These are phyloP conservation scores for Muscina levida DNA, from an alignment of 2,888 invertebrate genomes.

Conservation along the genomic window DNA sequence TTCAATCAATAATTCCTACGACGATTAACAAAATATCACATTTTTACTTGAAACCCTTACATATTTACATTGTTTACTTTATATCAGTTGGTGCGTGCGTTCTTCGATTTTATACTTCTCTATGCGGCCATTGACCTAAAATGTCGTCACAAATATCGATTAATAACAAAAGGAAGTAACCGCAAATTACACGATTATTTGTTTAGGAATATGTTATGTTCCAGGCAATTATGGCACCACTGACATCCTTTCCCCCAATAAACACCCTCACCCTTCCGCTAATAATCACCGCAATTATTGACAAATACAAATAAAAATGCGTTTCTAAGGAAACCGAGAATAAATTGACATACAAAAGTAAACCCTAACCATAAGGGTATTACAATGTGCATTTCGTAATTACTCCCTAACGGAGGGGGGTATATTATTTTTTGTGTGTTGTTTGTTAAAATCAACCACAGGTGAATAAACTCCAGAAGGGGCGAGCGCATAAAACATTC, in stretches of 20 bases:
- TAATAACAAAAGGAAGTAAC: too few relatives aligned
- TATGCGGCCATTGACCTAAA: too few relatives aligned
- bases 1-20: too few relatives aligned
- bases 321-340: constrained; percentile 31
- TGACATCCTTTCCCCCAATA: constrained; percentile 22
- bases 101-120: too few relatives aligned
- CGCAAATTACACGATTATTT: neutral
- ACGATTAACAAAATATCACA: too few relatives aligned
- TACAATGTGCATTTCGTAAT: constrained; percentile 7
- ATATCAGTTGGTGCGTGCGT: too few relatives aligned
- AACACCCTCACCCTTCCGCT: constrained; percentile 1
- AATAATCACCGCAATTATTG: constrained; percentile 16
- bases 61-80: too few relatives aligned
- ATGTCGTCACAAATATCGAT: too few relatives aligned
- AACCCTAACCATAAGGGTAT: constrained; percentile 2
- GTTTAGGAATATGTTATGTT: constrained; percentile 1
- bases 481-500: neutral
- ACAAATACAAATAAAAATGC: neutral
- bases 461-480: neutral
- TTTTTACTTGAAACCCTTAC: too few relatives aligned
- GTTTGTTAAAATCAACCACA: constrained; percentile 3
- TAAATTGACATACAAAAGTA: neutral
- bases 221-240: constrained; percentile 32
- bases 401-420: neutral
- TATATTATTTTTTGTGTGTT: neutral